A percentile compares a stretch with the other conserved stretches of the same genome.
Evolutionary conservation across 92 coral and sea anemone genomes (phyloP).

Genomic region (Micromussa lordhowensis): DNA sequence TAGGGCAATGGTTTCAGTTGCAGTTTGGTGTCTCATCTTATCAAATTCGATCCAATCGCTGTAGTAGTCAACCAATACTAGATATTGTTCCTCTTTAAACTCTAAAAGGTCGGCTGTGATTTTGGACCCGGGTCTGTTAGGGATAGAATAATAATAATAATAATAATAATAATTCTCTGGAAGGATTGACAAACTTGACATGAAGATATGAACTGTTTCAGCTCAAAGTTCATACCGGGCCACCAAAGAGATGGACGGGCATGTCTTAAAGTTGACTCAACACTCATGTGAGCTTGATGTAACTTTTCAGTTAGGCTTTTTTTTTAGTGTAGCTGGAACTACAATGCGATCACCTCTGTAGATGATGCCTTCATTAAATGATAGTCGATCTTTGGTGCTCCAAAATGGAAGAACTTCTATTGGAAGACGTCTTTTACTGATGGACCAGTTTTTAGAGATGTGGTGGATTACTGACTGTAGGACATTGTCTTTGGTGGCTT

Average conservation of each 20-base stretch:
- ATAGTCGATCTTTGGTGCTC: too few relatives aligned
- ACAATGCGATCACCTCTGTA: constrained; percentile 44
- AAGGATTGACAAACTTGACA: constrained; percentile 42
- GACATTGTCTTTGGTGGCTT: neutral
- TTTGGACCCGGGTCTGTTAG: constrained; percentile 50
- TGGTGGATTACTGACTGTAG: constrained; percentile 6
- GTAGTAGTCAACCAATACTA: constrained; percentile 36
- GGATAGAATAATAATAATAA: constrained; percentile 29
- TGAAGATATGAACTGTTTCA: constrained; percentile 39
- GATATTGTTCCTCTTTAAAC: constrained; percentile 34
- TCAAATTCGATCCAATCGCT: neutral
- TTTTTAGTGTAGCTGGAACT: constrained; percentile 40
- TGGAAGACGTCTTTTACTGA: constrained; percentile 1
- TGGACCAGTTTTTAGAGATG: constrained; percentile 3
- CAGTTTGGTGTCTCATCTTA: constrained; percentile 38
- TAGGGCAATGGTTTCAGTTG: neutral
- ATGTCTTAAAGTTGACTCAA: too few relatives aligned
- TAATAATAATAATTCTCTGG: constrained; percentile 43
- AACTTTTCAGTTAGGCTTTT: neutral
- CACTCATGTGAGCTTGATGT: neutral
- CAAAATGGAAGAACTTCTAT: neutral
- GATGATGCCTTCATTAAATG: constrained; percentile 24
- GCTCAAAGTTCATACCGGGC: too few relatives aligned
- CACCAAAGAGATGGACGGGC: too few relatives aligned
- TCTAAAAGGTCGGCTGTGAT: constrained; percentile 42